phyloP scores from a whole-genome alignment of 2,888 invertebrate species.

The Flexamia atlantica region DNA sequence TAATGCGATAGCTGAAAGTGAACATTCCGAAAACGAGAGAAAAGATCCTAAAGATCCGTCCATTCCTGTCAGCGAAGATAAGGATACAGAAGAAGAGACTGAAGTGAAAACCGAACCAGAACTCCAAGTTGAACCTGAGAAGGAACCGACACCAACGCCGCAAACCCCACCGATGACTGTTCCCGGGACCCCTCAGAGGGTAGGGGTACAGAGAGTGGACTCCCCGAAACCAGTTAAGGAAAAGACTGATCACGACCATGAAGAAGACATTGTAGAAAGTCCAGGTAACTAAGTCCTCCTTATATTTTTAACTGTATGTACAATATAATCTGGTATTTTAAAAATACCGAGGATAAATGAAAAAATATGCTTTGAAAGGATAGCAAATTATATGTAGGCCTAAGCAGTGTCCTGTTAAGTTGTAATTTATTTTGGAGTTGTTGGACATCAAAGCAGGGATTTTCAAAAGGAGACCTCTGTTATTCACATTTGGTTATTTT shows the following conservation, averaged over 20 bases:
- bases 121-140: slow-evolving; percentile 74
- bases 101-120: slow-evolving; percentile 73
- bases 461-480: too few relatives aligned
- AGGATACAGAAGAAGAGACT: slow-evolving; percentile 54
- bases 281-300: slow-evolving; percentile 65
- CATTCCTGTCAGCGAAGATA: slow-evolving; percentile 53
- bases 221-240: slow-evolving; percentile 8
- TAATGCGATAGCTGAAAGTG: slow-evolving; percentile 60
- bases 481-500: too few relatives aligned
- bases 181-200: slow-evolving; percentile 18
- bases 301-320: too few relatives aligned
- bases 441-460: too few relatives aligned
- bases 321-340: too few relatives aligned
- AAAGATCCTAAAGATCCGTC: slow-evolving; percentile 65
- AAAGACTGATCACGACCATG: slow-evolving; percentile 59
- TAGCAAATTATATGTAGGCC: too few relatives aligned
- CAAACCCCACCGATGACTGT: slow-evolving; percentile 31
- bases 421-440: too few relatives aligned
- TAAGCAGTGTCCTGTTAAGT: too few relatives aligned
- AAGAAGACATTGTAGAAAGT: slow-evolving; percentile 55
- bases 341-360: too few relatives aligned
- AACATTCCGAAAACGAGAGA: slow-evolving; percentile 58
- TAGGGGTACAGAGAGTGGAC: not conserved
- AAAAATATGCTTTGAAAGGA: too few relatives aligned
- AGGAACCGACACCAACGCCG: slow-evolving; percentile 70